A percentile compares a stretch with the other conserved stretches of the same genome.
phyloP scores from a whole-genome alignment of 2,888 invertebrate genomes.

The Rugalucina vietnamica region DNA sequence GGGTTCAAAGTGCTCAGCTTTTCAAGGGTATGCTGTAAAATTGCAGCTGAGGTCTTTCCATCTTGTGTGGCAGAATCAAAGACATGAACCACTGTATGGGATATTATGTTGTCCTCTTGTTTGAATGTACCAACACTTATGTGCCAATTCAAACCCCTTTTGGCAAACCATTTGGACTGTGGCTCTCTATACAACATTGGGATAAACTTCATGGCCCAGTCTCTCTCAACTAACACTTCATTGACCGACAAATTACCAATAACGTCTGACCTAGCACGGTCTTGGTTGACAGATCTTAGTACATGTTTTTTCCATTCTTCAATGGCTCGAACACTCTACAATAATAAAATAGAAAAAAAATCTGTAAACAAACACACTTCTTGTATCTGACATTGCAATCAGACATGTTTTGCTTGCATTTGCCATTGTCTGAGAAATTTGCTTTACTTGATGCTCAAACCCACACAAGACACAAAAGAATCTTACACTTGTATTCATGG shows the following conservation, averaged over 20 bases:
- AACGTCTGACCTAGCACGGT: not conserved
- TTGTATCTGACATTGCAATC: no score
- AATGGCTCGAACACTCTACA: not conserved
- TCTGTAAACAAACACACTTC: no score
- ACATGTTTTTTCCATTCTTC: not conserved
- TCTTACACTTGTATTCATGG: no score
- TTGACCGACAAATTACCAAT: not conserved
- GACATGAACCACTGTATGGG: no score
- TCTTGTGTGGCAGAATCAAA: conserved; percentile 32
- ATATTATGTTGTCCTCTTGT: conserved; percentile 8
- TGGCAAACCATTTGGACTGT: no score
- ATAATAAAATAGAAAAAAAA: not conserved
- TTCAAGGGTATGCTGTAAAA: conserved; percentile 3
- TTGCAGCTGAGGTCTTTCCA: conserved; percentile 18
- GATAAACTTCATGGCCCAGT: not conserved
- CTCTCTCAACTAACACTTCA: not conserved
- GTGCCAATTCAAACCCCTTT: no score
- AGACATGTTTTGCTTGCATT: no score
- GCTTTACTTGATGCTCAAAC: no score
- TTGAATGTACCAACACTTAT: no score
- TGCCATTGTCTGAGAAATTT: no score
- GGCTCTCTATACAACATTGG: no score
- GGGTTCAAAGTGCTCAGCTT: not conserved
- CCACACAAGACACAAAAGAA: no score
- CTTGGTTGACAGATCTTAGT: not conserved